A percentile compares a stretch with the other conserved stretches of the same genome.
Evolutionary conservation across 2,888 invertebrate species (phyloP).

Genomic region (Pardosa pseudoannulata): DNA sequence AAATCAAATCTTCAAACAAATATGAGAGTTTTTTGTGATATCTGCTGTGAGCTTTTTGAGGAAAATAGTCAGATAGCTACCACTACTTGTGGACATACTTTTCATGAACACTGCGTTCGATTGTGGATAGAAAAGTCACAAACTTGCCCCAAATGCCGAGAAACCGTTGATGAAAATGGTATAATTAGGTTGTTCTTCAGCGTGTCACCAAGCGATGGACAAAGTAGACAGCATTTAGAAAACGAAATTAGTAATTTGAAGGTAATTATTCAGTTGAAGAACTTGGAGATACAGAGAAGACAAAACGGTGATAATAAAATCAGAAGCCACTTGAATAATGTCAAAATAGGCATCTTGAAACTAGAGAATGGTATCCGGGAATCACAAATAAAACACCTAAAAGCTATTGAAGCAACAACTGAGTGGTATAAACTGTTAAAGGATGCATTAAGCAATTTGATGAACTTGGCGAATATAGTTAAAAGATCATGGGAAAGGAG

Average conservation of each 20-base stretch:
- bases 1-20: no score
- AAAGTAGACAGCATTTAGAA: background rate
- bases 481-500: background rate
- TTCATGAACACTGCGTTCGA: background rate
- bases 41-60: constrained; percentile 11
- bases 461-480: background rate
- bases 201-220: background rate
- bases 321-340: background rate
- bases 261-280: background rate
- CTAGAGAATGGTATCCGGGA: background rate
- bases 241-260: constrained; percentile 5
- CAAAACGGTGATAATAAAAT: background rate
- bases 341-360: background rate
- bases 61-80: background rate
- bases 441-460: background rate
- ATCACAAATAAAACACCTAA: background rate
- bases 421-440: background rate
- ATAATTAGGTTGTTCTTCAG: constrained; percentile 6
- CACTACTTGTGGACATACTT: background rate
- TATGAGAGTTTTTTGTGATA: constrained; percentile 21
- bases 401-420: background rate
- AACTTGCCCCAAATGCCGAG: constrained; percentile 11
- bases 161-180: background rate
- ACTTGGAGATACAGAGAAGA: background rate
- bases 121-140: background rate